These are phyloP conservation scores for Bubalus kerabau DNA, from an alignment of 2,113 vertebrate species.

Conservation along the genomic window DNA sequence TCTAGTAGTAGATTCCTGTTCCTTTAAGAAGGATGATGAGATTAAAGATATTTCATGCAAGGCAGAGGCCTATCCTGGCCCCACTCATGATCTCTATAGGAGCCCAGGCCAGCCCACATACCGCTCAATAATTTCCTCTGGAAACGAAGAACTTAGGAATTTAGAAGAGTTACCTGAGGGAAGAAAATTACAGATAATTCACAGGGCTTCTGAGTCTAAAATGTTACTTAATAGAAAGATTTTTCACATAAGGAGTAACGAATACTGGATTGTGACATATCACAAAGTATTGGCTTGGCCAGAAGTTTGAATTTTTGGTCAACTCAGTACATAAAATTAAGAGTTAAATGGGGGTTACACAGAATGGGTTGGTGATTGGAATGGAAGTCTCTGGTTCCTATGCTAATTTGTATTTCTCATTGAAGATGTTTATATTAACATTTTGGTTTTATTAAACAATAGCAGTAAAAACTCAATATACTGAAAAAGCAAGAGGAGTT, in stretches of 20 bases:
- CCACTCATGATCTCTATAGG: neutral
- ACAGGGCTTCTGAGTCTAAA: neutral
- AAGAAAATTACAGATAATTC: neutral
- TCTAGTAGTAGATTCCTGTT: neutral
- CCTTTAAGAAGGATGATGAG: neutral
- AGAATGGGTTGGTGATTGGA: neutral
- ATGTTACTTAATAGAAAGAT: neutral
- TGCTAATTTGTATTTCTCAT: slow-evolving; percentile 13
- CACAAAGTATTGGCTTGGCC: neutral
- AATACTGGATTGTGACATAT: neutral
- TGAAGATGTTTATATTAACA: neutral
- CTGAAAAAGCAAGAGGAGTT: neutral
- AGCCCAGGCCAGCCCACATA: neutral
- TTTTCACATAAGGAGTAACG: neutral
- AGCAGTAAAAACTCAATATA: neutral
- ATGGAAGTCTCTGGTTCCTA: neutral
- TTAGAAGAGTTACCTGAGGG: neutral
- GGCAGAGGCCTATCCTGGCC: neutral
- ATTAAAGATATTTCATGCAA: neutral
- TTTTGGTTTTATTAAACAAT: slow-evolving; percentile 15
- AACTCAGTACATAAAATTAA: neutral
- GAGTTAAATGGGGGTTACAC: neutral
- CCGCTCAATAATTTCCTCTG: neutral
- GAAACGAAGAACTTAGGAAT: slow-evolving; percentile 24
- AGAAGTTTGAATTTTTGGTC: neutral